Conservation (phyloP, 2,113 vertebrate genomes). For the Notarius quadriscutis region DNA sequence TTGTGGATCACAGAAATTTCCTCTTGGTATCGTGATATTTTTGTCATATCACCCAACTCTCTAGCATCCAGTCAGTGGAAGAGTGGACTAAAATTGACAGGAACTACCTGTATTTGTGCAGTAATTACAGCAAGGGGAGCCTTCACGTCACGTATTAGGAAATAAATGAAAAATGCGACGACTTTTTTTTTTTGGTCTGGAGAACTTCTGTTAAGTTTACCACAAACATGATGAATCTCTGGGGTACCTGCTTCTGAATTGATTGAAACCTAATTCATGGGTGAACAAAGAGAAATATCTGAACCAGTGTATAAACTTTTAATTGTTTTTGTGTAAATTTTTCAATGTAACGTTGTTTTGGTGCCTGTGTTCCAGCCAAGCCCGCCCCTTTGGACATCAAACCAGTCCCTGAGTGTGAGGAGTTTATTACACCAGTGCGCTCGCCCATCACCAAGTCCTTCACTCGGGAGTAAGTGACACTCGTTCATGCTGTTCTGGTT, state of each 20-base stretch:
- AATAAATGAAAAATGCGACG: neutral
- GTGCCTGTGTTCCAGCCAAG: slow-evolving; percentile 76
- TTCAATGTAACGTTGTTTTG: slow-evolving; percentile 29
- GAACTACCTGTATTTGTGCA: neutral
- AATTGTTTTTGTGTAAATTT: neutral
- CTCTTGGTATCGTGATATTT: no score
- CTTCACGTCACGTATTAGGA: neutral
- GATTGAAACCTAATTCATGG: neutral
- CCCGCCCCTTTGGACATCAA: slow-evolving; percentile 96
- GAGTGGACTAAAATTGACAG: neutral
- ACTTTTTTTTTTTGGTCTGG: neutral
- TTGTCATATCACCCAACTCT: neutral
- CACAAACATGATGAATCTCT: neutral
- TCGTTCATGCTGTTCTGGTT: slow-evolving; percentile 21
- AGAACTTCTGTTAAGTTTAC: neutral
- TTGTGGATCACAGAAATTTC: no score
- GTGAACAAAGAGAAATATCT: neutral
- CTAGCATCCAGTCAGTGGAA: neutral
- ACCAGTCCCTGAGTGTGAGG: slow-evolving; percentile 91
- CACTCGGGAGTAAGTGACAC: slow-evolving; percentile 90
- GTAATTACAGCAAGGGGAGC: neutral
- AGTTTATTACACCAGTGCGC: slow-evolving; percentile 89
- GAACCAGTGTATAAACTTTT: neutral
- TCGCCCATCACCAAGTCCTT: slow-evolving; percentile 98
- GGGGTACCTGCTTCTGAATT: neutral